phyloP scores from a whole-genome alignment of 2,888 invertebrate genomes.

The Diaprepes abbreviatus region DNA sequence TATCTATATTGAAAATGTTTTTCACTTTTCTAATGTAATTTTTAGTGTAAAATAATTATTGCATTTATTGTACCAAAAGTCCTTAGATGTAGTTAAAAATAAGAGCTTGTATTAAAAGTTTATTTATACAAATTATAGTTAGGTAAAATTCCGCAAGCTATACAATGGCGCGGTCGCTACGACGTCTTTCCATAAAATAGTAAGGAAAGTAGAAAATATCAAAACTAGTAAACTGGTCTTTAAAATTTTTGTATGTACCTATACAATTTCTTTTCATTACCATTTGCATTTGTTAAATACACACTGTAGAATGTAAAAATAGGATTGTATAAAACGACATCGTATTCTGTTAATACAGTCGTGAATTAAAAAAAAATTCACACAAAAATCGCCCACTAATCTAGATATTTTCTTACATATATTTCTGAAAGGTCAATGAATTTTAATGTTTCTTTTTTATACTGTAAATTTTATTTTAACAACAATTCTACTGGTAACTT shows the following conservation, averaged over 20 bases:
- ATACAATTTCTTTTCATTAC: too few species aligned
- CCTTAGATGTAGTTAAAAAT: neutral
- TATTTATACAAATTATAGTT: neutral
- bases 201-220: constrained; percentile 34
- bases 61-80: neutral
- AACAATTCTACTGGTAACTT: too few species aligned
- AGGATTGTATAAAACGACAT: too few species aligned
- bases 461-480: too few species aligned
- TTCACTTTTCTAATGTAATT: neutral
- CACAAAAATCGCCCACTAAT: too few species aligned
- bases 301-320: too few species aligned
- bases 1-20: neutral
- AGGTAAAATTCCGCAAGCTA: constrained; percentile 48
- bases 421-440: too few species aligned
- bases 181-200: constrained; percentile 64
- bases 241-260: neutral
- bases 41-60: neutral
- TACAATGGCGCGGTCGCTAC: constrained; percentile 60
- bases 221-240: neutral
- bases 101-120: constrained; percentile 5
- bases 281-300: too few species aligned
- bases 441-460: too few species aligned
- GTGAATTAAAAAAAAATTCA: too few species aligned
- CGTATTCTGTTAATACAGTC: too few species aligned
- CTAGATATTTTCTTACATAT: too few species aligned